Evolutionary conservation across 2,888 invertebrate species (phyloP).

Genomic region (Epirrhoe tristata): DNA sequence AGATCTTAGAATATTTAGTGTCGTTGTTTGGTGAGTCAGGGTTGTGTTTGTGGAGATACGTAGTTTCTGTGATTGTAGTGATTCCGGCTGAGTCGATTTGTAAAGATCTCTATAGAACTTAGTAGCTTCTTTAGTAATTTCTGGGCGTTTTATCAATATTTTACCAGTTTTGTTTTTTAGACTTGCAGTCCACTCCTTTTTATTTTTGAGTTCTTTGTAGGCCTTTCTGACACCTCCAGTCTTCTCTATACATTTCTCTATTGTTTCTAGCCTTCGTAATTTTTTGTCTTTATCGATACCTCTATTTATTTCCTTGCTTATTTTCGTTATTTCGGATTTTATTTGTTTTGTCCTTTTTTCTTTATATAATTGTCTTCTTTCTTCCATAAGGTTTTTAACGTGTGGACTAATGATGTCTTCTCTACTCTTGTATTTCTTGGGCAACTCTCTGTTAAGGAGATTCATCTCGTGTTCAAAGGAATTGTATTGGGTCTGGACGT

Average conservation of each 20-base stretch:
- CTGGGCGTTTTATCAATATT: no score
- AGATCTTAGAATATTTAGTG: neutral
- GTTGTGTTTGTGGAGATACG: no score
- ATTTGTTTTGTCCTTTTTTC: conserved; percentile 17
- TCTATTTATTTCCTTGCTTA: conserved; percentile 40
- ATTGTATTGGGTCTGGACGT: neutral
- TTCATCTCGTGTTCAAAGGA: neutral
- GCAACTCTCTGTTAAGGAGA: neutral
- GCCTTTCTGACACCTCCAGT: conserved; percentile 44
- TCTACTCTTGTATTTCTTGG: neutral
- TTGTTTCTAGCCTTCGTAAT: conserved; percentile 24
- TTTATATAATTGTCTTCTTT: conserved; percentile 31
- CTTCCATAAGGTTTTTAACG: neutral
- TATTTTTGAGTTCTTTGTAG: conserved; percentile 35
- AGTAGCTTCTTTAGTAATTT: conserved; percentile 18
- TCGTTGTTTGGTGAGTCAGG: no score
- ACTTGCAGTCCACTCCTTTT: neutral
- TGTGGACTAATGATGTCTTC: neutral
- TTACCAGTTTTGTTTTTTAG: no score
- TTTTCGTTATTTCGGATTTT: conserved; percentile 20
- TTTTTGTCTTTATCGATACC: conserved; percentile 40
- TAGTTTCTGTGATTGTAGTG: no score
- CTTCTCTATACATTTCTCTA: conserved; percentile 37
- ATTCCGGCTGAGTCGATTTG: neutral
- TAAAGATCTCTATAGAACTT: conserved; percentile 28